Base-by-base conservation (phyloP, 2,797 vertebrate genomes). In the Lepidocolaptes lacrymiger region DNA sequence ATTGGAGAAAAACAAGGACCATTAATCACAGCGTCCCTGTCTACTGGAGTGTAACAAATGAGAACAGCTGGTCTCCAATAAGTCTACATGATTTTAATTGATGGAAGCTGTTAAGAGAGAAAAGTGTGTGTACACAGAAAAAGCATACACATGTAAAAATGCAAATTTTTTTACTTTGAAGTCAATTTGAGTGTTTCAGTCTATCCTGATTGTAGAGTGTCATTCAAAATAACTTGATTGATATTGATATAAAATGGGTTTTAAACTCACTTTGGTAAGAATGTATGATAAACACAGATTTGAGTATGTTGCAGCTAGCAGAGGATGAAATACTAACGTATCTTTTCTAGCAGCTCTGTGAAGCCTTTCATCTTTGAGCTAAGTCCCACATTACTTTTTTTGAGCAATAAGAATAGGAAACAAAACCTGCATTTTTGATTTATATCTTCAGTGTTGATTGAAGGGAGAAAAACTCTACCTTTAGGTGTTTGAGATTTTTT, bases 81-180 rank as follows among this genome's bases (percentile, higher is more conserved):
- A 91, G 68, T 91, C 94, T 95, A 81, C 79, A 91, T 91, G 75
- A 96, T 96, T 96, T 93, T 96, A 96, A 96, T 95, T 95, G 91
- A 91, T 94, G 67, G 56, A 82, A 81, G 80, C 62, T 87, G 56
- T 72, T 93, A 52, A 88, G 76, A 28, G 76, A 74, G 77, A 10
- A 46, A 69, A 83, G 12, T 8, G 1, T 66, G 15, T 68, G 12
- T 51, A 58, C 30, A 32, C 23, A 51, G 41, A 64, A 83, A 80
- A 93, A 91, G 58, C 46, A 64, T 58, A 36, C 32, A 52, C 46
- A 34, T 67, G 20, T 73, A 75, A 72, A 95, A 91, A 48, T 19
- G 23, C 15, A 1, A 2, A 36, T 52, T 52, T 56, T 61, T 39
- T 78, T 41, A 62, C 34, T 58, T 90, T 73, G 28, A 66, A 79